Conservation (phyloP, 2,113 vertebrate genomes). For the Puffinus mauretanicus region DNA sequence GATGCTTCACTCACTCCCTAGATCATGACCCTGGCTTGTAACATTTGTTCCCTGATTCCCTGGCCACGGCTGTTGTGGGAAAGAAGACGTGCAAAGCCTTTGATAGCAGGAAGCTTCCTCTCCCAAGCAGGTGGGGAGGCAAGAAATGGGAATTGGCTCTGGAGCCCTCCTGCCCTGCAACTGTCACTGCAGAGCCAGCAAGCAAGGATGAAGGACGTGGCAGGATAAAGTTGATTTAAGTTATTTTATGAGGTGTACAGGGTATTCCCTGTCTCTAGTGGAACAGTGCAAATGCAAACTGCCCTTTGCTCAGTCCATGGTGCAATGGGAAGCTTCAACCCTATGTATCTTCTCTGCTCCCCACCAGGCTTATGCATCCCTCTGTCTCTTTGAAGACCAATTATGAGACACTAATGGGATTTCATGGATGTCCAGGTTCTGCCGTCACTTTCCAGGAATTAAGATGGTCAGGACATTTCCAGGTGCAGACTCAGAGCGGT, state of each 20-base stretch:
- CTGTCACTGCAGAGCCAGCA: not conserved
- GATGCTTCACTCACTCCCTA: not conserved
- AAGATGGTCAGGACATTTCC: not conserved
- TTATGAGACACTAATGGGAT: not conserved
- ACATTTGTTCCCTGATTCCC: conserved; percentile 12
- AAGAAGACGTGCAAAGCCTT: conserved; percentile 8
- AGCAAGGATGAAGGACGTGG: not conserved
- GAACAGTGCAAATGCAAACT: not conserved
- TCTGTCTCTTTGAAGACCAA: not conserved
- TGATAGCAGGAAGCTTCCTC: conserved; percentile 28
- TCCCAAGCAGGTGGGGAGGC: not conserved
- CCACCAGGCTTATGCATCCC: not conserved
- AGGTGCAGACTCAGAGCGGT: not conserved
- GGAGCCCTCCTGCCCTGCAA: too few species aligned
- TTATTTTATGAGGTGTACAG: not conserved
- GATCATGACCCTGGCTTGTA: not conserved
- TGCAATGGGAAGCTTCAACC: not conserved
- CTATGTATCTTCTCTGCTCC: not conserved
- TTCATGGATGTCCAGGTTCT: not conserved
- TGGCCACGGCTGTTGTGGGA: not conserved
- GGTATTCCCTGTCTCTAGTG: not conserved
- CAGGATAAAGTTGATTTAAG: not conserved
- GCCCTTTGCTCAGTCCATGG: not conserved
- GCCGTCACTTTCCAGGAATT: not conserved
- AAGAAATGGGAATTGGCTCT: not conserved